phyloP scores from a whole-genome alignment of 2,888 invertebrate species.

The Drosophila ustulata region DNA sequence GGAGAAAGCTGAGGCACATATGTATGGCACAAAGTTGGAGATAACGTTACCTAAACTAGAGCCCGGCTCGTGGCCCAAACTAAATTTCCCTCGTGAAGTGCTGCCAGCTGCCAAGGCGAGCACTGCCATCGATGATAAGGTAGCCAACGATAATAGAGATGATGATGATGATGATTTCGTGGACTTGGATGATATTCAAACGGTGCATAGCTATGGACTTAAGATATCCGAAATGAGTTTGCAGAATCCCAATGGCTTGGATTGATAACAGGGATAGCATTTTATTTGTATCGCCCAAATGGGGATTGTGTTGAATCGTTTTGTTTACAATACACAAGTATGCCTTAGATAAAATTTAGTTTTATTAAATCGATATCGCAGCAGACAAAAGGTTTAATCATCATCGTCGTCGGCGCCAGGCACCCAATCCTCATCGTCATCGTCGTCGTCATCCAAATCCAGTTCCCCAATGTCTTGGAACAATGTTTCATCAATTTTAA shows the following conservation, averaged over 20 bases:
- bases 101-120: slow-evolving; percentile 58
- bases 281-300: slow-evolving; percentile 49
- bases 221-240: slow-evolving; percentile 75
- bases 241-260: slow-evolving; percentile 61
- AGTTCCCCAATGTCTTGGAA: slow-evolving; percentile 96
- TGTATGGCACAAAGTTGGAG: slow-evolving; percentile 96
- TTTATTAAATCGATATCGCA: slow-evolving; percentile 35
- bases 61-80: slow-evolving; percentile 91
- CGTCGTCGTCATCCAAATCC: slow-evolving; percentile 86
- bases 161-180: slow-evolving; percentile 87
- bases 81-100: slow-evolving; percentile 88
- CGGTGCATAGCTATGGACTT: slow-evolving; percentile 72
- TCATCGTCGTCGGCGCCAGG: slow-evolving; percentile 85
- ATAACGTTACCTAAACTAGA: slow-evolving; percentile 95
- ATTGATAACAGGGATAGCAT: slow-evolving; percentile 61
- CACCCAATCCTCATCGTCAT: slow-evolving; percentile 89
- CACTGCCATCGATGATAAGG: slow-evolving; percentile 11
- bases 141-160: slow-evolving; percentile 82
- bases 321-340: slow-evolving; percentile 50
- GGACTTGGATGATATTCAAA: slow-evolving; percentile 90
- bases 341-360: slow-evolving; percentile 50
- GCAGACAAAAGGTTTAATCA: slow-evolving; percentile 41
- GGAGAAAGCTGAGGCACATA: slow-evolving; percentile 89
- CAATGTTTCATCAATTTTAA: slow-evolving; percentile 96
- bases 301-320: slow-evolving; percentile 17